Conservation (phyloP, 2,113 vertebrate species). For the Neotragus pygmaeus region DNA sequence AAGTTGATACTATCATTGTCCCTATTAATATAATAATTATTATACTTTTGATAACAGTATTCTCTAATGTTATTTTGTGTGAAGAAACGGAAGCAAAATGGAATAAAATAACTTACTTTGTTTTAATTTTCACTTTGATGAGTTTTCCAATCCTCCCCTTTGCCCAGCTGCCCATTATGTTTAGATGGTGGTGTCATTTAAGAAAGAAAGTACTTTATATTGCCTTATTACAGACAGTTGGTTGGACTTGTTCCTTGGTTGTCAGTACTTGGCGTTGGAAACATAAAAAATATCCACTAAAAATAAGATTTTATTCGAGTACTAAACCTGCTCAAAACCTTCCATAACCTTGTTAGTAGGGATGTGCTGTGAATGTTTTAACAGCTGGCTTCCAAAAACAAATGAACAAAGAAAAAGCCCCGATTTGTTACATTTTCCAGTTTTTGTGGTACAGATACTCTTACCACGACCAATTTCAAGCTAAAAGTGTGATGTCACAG, state of each 20-base stretch:
- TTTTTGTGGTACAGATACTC: background rate
- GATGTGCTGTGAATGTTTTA: background rate
- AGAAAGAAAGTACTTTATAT: background rate
- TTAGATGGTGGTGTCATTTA: background rate
- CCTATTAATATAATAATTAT: background rate
- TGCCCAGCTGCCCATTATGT: background rate
- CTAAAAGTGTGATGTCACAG: background rate
- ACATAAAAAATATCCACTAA: background rate
- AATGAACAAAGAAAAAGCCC: background rate
- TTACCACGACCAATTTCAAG: background rate
- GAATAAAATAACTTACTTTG: background rate
- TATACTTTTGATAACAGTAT: background rate
- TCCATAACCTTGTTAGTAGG: background rate
- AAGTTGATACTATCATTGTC: background rate
- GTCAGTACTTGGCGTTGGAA: background rate
- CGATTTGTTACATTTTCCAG: background rate
- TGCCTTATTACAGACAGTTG: background rate
- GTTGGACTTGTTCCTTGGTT: background rate
- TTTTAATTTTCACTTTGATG: background rate
- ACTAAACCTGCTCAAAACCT: background rate
- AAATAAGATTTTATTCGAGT: slow-evolving; percentile 1
- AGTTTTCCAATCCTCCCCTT: background rate
- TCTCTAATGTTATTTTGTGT: background rate
- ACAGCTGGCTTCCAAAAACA: background rate
- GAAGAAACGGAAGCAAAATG: background rate